Base-by-base conservation (phyloP, 2,113 vertebrate genomes). In the Solenodon paradoxus region DNA sequence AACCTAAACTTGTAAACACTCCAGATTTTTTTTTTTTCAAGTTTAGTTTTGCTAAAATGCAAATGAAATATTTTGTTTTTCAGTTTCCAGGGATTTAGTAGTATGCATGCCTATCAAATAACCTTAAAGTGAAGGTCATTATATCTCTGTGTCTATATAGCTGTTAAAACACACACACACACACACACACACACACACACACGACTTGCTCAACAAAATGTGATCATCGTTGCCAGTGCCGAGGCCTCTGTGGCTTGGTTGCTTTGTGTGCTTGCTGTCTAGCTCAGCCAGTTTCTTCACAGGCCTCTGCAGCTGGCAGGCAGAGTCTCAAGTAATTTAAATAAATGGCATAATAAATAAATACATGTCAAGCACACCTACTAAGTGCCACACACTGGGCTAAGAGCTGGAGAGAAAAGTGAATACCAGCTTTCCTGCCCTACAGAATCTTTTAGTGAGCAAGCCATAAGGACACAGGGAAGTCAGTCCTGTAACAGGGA, bases 1-100 rank as follows among this genome's bases (percentile, higher is more conserved):
- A 96, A 91, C 63, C 71, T 92, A 88, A 94, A 84, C 51, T 90
- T 77, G 38, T 95, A 96, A 96, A 97, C 90, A 95, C 55, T 90
- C n/a, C 66, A 12, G 81, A 66, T 84, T 92, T 94, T 93, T 45
- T 79, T 83, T 92, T 87, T 72, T 38, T 49, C 10, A 59, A 83
- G 59, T 32, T n/a, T 92, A 82, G 64, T 32, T 92, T 90, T 94
- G 75, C 75, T 90, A 47, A 95, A 92, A 88, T 90, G 72, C 66
- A 57, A 53, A 64, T 51, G 72, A 95, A 80, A 61, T 71, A 82
- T 92, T 93, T 85, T 94, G 49, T 93, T 94, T 88, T 85, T 95
- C 17, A 49, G 47, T 81, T 75, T 95, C 16, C 47, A 83, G 66
- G 66, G 80, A 90, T 72, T 80, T 93, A 66, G 74, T 66, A 71